Conservation (phyloP, 2,113 vertebrate genomes). For the Oreochromis tanganicae region DNA sequence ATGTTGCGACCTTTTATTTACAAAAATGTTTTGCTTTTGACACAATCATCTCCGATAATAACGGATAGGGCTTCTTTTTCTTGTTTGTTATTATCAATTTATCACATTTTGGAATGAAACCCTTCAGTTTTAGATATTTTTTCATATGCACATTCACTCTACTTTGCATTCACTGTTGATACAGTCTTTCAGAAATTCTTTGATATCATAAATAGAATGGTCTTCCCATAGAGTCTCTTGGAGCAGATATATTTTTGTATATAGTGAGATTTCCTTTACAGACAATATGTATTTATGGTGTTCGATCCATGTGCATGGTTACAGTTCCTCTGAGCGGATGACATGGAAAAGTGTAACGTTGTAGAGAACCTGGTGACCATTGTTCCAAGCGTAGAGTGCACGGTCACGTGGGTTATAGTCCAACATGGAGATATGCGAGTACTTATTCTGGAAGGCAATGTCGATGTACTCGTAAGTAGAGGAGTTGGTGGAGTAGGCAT, state of each 20-base stretch:
- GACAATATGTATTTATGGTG: slow-evolving; percentile 20
- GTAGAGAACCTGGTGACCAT: slow-evolving; percentile 95
- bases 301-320: slow-evolving; percentile 53
- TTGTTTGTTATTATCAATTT: slow-evolving; percentile 2
- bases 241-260: slow-evolving; percentile 48
- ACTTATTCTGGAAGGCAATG: slow-evolving; percentile 95
- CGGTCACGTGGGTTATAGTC: slow-evolving; percentile 98
- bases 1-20: slow-evolving; percentile 26
- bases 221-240: slow-evolving; percentile 24
- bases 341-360: slow-evolving; percentile 98
- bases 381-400: slow-evolving; percentile 97
- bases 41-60: slow-evolving; percentile 12
- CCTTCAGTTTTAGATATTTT: slow-evolving; percentile 25
- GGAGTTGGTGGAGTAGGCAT: slow-evolving; percentile 95
- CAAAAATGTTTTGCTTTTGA: slow-evolving; percentile 15
- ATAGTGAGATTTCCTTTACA: slow-evolving; percentile 67
- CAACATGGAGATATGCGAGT: slow-evolving; percentile 98
- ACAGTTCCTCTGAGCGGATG: slow-evolving; percentile 91
- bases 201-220: slow-evolving; percentile 34
- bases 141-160: slow-evolving; percentile 55
- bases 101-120: slow-evolving; percentile 64
- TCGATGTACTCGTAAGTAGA: slow-evolving; percentile 98
- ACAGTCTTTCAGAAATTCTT: slow-evolving; percentile 29
- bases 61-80: background rate
- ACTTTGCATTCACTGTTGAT: slow-evolving; percentile 42